A percentile compares a stretch with the other conserved stretches of the same genome.
phyloP scores from a whole-genome alignment of 2,888 invertebrate species.

The Pyralis farinalis region DNA sequence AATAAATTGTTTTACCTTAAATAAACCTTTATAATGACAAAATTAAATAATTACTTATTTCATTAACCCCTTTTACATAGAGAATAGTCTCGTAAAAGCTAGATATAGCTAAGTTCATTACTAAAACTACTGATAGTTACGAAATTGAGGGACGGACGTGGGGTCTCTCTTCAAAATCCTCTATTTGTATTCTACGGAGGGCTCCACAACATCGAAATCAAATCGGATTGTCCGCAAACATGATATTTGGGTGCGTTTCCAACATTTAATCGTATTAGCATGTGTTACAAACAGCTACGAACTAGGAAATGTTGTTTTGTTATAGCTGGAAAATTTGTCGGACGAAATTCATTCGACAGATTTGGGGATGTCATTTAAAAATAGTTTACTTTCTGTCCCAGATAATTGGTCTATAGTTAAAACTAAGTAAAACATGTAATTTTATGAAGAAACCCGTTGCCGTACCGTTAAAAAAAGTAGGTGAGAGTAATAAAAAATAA shows the following conservation, averaged over 20 bases:
- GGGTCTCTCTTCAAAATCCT: not conserved
- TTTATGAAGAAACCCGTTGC: no score
- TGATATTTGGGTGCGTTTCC: conserved; percentile 1
- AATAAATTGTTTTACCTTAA: no score
- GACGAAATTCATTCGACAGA: no score
- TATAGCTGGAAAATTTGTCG: no score
- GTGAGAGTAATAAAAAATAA: no score
- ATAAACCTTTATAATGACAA: no score
- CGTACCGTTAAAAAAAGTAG: no score
- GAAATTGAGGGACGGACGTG: conserved; percentile 1
- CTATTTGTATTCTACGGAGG: not conserved
- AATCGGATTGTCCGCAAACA: conserved; percentile 1
- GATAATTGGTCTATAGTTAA: no score
- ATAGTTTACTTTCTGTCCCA: no score
- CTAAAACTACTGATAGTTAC: not conserved
- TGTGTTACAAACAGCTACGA: not conserved
- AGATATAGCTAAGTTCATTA: not conserved
- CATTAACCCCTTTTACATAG: not conserved
- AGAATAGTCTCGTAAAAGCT: not conserved
- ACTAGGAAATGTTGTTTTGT: not conserved
- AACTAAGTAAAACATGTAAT: no score
- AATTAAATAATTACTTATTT: not conserved
- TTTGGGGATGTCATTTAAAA: no score
- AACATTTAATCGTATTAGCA: conserved; percentile 3
- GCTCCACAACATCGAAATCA: not conserved